Evolutionary conservation across 2,888 invertebrate species (phyloP).

Genomic region (Idaea aversata): DNA sequence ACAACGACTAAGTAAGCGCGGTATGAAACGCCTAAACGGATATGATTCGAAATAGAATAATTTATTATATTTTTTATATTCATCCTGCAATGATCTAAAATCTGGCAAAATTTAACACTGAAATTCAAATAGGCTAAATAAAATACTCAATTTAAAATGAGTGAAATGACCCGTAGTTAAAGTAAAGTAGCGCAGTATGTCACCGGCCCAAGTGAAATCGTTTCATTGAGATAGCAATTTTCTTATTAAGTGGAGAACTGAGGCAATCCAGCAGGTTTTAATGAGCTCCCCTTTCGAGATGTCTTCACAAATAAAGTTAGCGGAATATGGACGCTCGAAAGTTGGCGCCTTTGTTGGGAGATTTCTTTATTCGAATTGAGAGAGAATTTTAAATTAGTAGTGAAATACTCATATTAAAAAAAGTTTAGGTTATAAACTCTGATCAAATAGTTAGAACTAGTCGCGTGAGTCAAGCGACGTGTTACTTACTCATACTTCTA

Average conservation of each 20-base stretch:
- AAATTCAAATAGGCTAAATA: background rate
- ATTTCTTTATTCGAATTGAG: background rate
- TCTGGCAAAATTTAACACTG: background rate
- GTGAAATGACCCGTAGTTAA: background rate
- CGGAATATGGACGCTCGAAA: constrained; percentile 18
- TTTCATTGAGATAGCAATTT: constrained; percentile 49
- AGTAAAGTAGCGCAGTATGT: constrained; percentile 30
- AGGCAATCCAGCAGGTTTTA: constrained; percentile 59
- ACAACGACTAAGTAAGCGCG: background rate
- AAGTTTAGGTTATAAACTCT: background rate
- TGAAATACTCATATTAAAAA: background rate
- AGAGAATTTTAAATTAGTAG: background rate
- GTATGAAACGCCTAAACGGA: too few relatives aligned
- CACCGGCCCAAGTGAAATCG: constrained; percentile 34
- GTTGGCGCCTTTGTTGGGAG: constrained; percentile 14
- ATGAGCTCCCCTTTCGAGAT: constrained; percentile 49
- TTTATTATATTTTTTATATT: background rate
- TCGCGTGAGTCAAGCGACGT: background rate
- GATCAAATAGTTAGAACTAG: background rate
- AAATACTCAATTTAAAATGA: too few relatives aligned
- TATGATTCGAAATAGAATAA: too few relatives aligned
- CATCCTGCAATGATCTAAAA: too few relatives aligned
- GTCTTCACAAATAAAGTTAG: constrained; percentile 45
- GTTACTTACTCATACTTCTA: background rate
- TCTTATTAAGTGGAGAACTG: constrained; percentile 50